A percentile compares a stretch with the other conserved stretches of the same genome.
These are phyloP conservation scores for Zaprionus lineosus DNA, from an alignment of 2,888 invertebrate genomes.

Conservation along the genomic window DNA sequence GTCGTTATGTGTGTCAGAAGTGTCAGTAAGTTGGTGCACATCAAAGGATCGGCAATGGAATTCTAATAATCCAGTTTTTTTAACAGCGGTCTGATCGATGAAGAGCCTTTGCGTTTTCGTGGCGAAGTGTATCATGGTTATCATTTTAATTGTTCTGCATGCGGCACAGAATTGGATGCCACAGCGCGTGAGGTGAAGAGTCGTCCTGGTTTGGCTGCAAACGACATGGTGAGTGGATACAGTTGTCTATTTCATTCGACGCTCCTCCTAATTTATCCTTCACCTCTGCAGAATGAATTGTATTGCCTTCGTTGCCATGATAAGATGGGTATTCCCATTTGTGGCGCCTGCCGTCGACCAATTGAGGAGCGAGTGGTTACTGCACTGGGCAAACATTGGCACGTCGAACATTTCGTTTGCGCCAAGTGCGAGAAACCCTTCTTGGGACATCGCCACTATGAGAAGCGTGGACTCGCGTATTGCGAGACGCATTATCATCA, in stretches of 20 bases:
- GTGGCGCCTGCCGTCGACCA: slow-evolving; percentile 98
- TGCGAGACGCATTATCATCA: slow-evolving; percentile 99
- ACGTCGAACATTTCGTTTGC: slow-evolving; percentile 99
- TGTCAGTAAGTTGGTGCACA: slow-evolving; percentile 91
- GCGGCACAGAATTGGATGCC: slow-evolving; percentile 95
- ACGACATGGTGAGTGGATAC: slow-evolving; percentile 91
- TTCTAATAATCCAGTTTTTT: slow-evolving; percentile 3
- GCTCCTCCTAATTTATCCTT: too few relatives aligned
- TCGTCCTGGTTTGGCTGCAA: slow-evolving; percentile 93
- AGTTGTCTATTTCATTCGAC: not conserved
- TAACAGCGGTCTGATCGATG: slow-evolving; percentile 94
- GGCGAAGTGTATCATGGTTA: slow-evolving; percentile 99
- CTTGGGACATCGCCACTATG: slow-evolving; percentile 99
- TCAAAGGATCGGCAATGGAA: not conserved
- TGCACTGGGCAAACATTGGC: slow-evolving; percentile 99
- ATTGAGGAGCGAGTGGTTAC: slow-evolving; percentile 99
- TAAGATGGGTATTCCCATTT: slow-evolving; percentile 99
- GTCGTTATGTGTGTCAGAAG: slow-evolving; percentile 98
- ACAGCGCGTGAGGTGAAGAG: slow-evolving; percentile 98
- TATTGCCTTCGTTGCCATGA: slow-evolving; percentile 99
- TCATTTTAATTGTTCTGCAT: slow-evolving; percentile 98
- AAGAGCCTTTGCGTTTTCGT: slow-evolving; percentile 93
- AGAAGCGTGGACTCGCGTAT: slow-evolving; percentile 98
- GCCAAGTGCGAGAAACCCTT: slow-evolving; percentile 99
- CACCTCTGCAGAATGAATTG: slow-evolving; percentile 89